phyloP scores from a whole-genome alignment of 2,888 invertebrate genomes.

The Calameuta idolon region DNA sequence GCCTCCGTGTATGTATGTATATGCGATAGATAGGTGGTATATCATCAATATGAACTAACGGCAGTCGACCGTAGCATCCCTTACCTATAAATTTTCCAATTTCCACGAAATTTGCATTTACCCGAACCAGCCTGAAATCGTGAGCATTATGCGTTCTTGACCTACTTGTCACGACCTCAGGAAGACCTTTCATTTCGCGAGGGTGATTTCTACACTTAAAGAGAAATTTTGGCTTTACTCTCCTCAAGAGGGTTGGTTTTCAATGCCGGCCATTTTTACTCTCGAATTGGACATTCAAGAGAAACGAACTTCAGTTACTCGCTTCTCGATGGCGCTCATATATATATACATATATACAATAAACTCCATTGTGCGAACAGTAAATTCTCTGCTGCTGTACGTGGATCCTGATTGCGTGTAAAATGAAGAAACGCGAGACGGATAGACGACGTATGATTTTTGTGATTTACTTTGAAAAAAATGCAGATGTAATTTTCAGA shows the following conservation, averaged over 20 bases:
- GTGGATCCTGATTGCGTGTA: no score
- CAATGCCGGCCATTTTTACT: neutral
- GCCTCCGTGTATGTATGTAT: neutral
- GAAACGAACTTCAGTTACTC: no score
- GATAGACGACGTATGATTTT: no score
- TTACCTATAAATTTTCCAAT: slow-evolving; percentile 1
- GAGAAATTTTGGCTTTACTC: neutral
- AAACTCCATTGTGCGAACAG: no score
- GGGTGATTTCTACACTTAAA: neutral
- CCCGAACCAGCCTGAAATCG: slow-evolving; percentile 9
- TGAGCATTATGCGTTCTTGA: slow-evolving; percentile 40
- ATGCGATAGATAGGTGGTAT: neutral
- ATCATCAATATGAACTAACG: neutral
- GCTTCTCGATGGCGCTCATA: no score
- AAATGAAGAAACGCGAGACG: no score
- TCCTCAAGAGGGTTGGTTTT: neutral
- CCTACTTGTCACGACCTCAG: slow-evolving; percentile 36
- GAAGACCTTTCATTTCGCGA: neutral
- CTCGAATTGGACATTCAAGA: no score
- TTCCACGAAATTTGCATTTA: slow-evolving; percentile 7
- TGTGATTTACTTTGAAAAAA: neutral
- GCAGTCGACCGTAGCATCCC: neutral
- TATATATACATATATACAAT: no score
- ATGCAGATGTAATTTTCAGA: neutral
- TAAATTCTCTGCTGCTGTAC: no score